Base-by-base conservation (phyloP, 2,797 vertebrate genomes). In the Arnoldichthys spilopterus region DNA sequence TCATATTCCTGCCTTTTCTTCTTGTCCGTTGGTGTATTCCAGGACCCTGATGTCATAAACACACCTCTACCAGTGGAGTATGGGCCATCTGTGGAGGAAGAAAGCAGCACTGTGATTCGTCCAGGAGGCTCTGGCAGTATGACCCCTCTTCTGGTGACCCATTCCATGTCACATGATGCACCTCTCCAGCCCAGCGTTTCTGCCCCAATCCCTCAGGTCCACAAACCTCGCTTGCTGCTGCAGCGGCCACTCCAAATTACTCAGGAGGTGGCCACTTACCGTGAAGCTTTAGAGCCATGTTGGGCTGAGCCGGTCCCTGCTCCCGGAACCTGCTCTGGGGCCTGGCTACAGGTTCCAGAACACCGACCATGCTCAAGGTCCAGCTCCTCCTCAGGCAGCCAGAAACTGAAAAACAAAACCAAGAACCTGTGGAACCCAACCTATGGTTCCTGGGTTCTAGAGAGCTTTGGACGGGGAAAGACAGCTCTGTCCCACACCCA, bases 361-460 rank as follows among this genome's bases (percentile, higher is more conserved):
- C 90, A 81, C 80, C 85, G 26, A 13, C 88, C 90, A 1, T 91
- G 92, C 82, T 91, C 93, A 80, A 89, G 91, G 85, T 91, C 91
- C 88, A 87, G 13, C 85, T 91, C 92, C 80, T 93, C 86, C 62
- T 93, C 92, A 26, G 88, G 89, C 73, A 84, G 87, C 86, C 95
- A 97, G 85, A 95, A 88, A 91, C 86, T 95, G 83, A 96, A 95
- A 88, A 97, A 97, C 90, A 96, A 97, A 91, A 95, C 94, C 0
- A 96, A 96, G 91, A 97, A 96, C 76, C 92, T 97, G 81, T 98
- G 96, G 96, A 97, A 98, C 90, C 97, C 95, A 74, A 97, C 96
- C 0, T 98, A 96, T 0, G 96, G 95, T 45, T 97, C 97, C 0
- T 97, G 96, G 95, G 93, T 96, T 74, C 88, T 96, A 85, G 96